These are phyloP conservation scores for Motacilla tschutschensis DNA, from an alignment of 2,113 vertebrate genomes.

Conservation along the genomic window DNA sequence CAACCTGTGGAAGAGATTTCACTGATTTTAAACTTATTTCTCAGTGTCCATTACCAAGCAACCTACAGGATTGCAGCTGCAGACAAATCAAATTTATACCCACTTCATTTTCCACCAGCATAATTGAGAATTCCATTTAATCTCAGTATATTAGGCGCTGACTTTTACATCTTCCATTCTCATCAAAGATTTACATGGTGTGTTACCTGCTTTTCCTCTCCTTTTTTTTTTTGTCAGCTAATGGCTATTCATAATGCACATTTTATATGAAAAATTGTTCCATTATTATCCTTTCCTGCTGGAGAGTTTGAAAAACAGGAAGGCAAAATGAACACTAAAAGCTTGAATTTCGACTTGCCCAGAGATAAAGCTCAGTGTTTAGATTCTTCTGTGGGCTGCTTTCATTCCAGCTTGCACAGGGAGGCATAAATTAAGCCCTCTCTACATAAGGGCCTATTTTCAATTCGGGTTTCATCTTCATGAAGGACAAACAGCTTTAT, in stretches of 20 bases:
- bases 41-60: background rate
- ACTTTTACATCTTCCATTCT: background rate
- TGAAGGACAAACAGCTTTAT: background rate
- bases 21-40: background rate
- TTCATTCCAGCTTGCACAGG: background rate
- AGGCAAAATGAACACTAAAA: conserved; percentile 21
- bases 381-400: background rate
- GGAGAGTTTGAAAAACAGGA: background rate
- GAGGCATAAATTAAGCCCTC: conserved; percentile 3
- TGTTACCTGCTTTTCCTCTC: background rate
- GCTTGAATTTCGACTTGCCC: background rate
- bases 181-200: background rate
- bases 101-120: background rate
- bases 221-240: background rate
- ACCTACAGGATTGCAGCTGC: background rate
- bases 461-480: background rate
- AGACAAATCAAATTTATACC: background rate
- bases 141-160: background rate
- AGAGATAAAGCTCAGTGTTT: background rate
- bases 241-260: conserved; percentile 6
- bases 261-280: background rate
- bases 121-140: conserved; percentile 12
- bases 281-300: background rate
- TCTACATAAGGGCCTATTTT: background rate
- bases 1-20: background rate